Evolutionary conservation across 2,888 invertebrate genomes (phyloP), one percentile per base, ranked within the genome.

Genomic region (Eueremaeus valkanovi): DNA sequence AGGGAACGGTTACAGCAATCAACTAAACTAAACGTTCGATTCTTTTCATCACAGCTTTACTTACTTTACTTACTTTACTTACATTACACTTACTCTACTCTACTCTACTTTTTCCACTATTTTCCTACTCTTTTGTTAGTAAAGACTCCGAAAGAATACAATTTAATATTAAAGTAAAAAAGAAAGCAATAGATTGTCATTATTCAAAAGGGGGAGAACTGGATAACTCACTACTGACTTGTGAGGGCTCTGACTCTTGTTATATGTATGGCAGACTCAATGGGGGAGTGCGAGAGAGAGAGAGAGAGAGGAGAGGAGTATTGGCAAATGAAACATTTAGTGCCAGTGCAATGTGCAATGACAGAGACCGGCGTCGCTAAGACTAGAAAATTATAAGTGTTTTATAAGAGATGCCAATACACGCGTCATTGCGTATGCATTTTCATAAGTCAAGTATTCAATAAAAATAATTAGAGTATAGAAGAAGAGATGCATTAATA

Each of bases 371-470:
- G 68, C 68, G 68, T 68, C 68, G 21, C 11, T 1, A 40, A 68
- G 68, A 68, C 68, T 31, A 42, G 40, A 36, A 68, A 68, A 68
- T 68, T 68, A 68, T 68, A 42, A 68, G 40, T 68, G 68, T 68
- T 68, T 68, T 68, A 42, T 68, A 68, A 40, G 42, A 68, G 40
- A 68, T 68, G 68, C 68, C 68, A 68, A 68, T 68, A 68, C 42
- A 68, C 36, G 68, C 68, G 24, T 42, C 40, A 68, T 68, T 68
- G 68, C 68, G 9, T 36, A 18, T n/a, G 8, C 21, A 68, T 42
- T 42, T 68, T 24, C 68, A 68, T 68, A 68, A 68, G 36, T n/a
- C 68, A 68, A 42, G 68, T 68, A 68, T 68, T 68, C n/a, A 68
- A 42, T 68, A 68, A 68, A n/a, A 68, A 68, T 68, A 68, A 68